Evolutionary conservation across 2,113 vertebrate genomes (phyloP).

Genomic region (Microcebus lehilahytsara): DNA sequence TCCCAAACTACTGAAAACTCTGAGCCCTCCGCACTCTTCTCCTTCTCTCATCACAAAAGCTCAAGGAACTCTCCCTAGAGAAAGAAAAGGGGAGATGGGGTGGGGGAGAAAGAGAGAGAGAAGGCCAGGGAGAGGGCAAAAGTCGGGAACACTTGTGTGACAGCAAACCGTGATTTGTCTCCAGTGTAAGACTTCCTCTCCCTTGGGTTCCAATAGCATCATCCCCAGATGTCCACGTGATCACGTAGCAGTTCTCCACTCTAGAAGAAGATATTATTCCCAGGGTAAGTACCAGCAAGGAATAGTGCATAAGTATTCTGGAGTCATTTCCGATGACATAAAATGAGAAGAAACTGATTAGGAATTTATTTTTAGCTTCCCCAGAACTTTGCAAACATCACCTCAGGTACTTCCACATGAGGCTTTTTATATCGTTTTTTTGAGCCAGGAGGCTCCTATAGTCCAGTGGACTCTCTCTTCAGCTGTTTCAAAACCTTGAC

Average conservation of each 20-base stretch:
- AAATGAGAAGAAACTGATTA: neutral
- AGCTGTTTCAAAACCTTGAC: neutral
- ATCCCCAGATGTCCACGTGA: neutral
- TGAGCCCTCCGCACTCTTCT: neutral
- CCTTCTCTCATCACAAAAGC: neutral
- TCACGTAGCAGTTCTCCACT: neutral
- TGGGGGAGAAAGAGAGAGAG: neutral
- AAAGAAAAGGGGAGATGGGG: neutral
- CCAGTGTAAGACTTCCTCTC: neutral
- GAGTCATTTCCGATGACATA: neutral
- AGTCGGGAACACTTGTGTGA: neutral
- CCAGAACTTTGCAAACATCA: neutral
- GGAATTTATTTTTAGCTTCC: neutral
- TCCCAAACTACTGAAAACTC: neutral
- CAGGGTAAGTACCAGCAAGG: neutral
- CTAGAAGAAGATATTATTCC: too few relatives aligned
- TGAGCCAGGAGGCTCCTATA: neutral
- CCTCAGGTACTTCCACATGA: neutral
- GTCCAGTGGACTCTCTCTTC: neutral
- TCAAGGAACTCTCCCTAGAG: neutral
- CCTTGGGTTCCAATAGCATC: neutral
- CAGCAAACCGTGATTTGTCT: neutral
- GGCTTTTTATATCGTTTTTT: neutral
- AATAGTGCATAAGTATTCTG: neutral
- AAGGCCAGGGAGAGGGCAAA: neutral